Conservation (phyloP, 2,797 vertebrate genomes). For the Strix occidentalis region DNA sequence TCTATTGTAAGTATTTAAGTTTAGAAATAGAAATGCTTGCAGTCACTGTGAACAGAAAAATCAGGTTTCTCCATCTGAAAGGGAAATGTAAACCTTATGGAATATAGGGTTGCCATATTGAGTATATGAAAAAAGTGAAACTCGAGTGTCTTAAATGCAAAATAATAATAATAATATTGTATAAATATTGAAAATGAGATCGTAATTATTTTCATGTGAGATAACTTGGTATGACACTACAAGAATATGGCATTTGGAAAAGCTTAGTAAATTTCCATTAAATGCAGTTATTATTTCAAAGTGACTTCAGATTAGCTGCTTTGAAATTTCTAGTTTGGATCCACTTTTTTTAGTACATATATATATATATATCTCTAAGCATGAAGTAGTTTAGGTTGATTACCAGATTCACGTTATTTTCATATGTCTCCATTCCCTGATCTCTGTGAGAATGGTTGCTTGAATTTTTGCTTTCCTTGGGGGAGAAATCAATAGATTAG, state of each 20-base stretch:
- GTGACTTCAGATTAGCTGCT: neutral
- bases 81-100: neutral
- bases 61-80: neutral
- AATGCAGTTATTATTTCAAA: neutral
- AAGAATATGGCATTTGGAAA: neutral
- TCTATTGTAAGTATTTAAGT: neutral
- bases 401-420: neutral
- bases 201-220: neutral
- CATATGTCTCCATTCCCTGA: neutral
- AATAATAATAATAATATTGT: neutral
- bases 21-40: neutral
- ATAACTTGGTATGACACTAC: neutral
- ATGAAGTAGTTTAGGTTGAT: neutral
- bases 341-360: neutral
- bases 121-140: neutral
- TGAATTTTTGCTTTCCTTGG: neutral
- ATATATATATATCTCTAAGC: neutral
- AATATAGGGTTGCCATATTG: neutral
- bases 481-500: neutral
- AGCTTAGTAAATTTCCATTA: neutral
- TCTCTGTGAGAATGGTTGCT: neutral
- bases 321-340: neutral
- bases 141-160: neutral
- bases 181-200: neutral
- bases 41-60: neutral